A percentile compares a stretch with the other conserved stretches of the same genome.
Conservation (phyloP, 2,113 vertebrate species). For the Apteryx mantelli region DNA sequence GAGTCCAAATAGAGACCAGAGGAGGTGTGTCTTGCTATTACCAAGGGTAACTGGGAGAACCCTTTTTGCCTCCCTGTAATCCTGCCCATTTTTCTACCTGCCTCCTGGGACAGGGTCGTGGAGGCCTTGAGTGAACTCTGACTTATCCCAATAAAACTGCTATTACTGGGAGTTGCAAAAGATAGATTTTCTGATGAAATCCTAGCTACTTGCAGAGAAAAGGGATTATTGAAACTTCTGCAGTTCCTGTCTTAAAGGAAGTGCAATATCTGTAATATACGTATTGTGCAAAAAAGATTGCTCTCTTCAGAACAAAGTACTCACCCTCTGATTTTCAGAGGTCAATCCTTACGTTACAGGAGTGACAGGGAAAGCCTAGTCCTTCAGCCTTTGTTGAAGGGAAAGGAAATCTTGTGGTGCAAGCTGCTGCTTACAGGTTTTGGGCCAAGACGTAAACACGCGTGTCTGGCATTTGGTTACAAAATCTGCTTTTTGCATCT, state of each 20-base stretch:
- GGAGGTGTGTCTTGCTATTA: not conserved
- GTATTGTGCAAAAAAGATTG: not conserved
- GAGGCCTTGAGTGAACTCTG: not conserved
- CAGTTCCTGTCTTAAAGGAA: not conserved
- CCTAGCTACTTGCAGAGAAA: not conserved
- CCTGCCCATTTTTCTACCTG: not conserved
- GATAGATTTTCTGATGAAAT: not conserved
- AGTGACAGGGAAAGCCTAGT: not conserved
- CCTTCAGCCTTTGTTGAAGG: not conserved
- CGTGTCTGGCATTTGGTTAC: not conserved
- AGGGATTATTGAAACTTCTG: not conserved
- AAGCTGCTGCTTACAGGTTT: not conserved
- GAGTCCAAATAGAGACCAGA: not conserved
- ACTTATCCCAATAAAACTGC: not conserved
- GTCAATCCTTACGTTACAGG: not conserved
- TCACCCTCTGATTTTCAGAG: not conserved
- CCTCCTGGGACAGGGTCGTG: not conserved
- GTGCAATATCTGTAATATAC: not conserved
- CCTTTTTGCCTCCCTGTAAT: not conserved
- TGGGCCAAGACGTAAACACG: not conserved
- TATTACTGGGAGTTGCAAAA: not conserved
- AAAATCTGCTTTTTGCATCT: not conserved
- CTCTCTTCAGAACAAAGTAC: not conserved
- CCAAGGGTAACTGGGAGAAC: not conserved
- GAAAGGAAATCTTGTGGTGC: not conserved